Conservation (phyloP, 2,797 vertebrate species). For the Linurgus olivaceus region DNA sequence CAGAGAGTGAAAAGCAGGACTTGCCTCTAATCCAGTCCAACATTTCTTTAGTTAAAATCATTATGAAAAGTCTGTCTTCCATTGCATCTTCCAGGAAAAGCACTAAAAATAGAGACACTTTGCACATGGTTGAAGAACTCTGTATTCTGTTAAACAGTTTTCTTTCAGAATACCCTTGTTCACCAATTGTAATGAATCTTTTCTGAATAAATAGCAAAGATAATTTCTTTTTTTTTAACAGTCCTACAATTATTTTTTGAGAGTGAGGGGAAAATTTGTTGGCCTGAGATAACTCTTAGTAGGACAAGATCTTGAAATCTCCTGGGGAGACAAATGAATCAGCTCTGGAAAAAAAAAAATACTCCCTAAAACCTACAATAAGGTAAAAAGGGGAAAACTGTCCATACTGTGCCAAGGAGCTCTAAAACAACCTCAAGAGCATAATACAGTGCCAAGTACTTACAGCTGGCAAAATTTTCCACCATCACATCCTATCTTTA, state of each 20-base stretch:
- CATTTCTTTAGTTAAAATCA: neutral
- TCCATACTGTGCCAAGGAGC: neutral
- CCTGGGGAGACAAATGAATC: neutral
- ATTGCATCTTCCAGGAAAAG: neutral
- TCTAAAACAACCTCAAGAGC: neutral
- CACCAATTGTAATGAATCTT: neutral
- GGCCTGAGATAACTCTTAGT: neutral
- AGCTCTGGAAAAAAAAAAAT: neutral
- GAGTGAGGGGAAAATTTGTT: neutral
- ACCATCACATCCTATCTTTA: neutral
- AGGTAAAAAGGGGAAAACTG: neutral
- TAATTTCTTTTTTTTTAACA: neutral
- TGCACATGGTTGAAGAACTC: neutral
- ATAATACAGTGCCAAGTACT: neutral
- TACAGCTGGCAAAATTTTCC: neutral
- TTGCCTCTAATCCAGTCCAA: neutral
- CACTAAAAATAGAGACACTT: neutral
- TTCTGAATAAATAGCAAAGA: slow-evolving; percentile 3
- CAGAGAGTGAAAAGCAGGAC: neutral
- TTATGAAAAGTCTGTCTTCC: neutral
- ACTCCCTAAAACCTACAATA: neutral
- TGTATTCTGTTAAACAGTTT: neutral
- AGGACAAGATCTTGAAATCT: neutral
- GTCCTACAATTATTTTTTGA: neutral
- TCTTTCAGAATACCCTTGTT: slow-evolving; percentile 13